These are phyloP conservation scores for Sebastes oblongus DNA, from an alignment of 2,797 vertebrate species.

Conservation along the genomic window DNA sequence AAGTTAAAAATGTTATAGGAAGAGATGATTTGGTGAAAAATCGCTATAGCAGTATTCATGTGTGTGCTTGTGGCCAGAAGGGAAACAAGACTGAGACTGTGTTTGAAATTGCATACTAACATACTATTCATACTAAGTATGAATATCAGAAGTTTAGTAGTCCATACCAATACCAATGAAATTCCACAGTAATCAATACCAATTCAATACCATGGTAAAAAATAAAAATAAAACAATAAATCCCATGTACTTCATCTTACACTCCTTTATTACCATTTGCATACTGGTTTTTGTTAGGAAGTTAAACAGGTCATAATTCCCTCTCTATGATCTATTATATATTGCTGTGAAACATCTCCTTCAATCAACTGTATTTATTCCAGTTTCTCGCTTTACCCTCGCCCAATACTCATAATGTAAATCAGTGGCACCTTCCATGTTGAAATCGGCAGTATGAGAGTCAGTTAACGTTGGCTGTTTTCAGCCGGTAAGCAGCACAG, in stretches of 20 bases:
- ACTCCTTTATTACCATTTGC: neutral
- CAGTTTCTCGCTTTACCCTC: neutral
- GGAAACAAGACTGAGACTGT: fast-evolving
- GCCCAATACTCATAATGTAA: neutral
- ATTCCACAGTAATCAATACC: too few relatives aligned
- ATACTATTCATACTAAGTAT: too few relatives aligned
- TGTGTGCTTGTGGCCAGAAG: neutral
- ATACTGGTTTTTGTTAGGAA: neutral
- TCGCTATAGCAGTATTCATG: neutral
- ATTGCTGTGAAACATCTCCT: neutral
- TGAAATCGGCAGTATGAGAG: too few relatives aligned
- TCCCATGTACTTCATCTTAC: neutral
- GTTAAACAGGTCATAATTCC: neutral
- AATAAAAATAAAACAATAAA: neutral
- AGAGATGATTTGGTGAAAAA: neutral
- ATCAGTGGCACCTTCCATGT: neutral
- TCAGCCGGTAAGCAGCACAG: too few relatives aligned
- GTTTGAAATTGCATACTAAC: too few relatives aligned
- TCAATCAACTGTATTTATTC: neutral
- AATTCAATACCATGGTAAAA: too few relatives aligned
- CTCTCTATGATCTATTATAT: neutral
- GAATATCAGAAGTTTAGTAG: too few relatives aligned
- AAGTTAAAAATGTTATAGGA: neutral
- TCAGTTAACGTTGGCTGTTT: too few relatives aligned
- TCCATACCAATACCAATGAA: too few relatives aligned